Conservation (phyloP, 2,113 vertebrate species). For the Seriola quinqueradiata region DNA sequence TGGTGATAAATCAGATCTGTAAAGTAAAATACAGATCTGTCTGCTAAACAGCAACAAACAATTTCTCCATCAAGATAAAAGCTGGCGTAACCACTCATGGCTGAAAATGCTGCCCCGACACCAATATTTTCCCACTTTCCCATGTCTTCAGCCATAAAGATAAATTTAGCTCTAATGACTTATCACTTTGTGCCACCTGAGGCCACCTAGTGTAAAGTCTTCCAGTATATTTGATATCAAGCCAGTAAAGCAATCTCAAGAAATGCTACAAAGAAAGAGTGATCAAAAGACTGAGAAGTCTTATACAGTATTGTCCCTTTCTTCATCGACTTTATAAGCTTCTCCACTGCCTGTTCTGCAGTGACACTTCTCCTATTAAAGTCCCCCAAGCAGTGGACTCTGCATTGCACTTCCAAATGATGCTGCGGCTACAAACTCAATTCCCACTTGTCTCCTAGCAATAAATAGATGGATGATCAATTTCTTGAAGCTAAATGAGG, state of each 20-base stretch:
- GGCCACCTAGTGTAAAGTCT: conserved; percentile 9
- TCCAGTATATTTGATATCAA: not conserved
- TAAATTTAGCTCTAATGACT: not conserved
- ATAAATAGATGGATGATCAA: no score
- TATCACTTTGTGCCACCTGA: conserved; percentile 26
- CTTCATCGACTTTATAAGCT: not conserved
- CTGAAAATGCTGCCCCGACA: not conserved
- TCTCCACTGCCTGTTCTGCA: not conserved
- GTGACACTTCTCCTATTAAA: not conserved
- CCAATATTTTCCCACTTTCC: not conserved
- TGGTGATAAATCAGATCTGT: no score
- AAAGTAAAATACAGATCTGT: not conserved
- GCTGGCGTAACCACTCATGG: not conserved
- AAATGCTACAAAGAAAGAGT: not conserved
- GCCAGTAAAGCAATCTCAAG: not conserved
- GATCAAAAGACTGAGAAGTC: not conserved
- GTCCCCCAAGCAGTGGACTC: conserved; percentile 20
- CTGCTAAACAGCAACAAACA: not conserved
- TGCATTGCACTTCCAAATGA: not conserved
- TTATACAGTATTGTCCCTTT: not conserved
- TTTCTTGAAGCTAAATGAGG: no score
- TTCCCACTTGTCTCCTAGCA: no score
- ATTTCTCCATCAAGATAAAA: not conserved
- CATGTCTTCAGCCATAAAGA: not conserved
- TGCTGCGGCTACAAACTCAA: no score